Conservation (phyloP, 2,888 invertebrate species). For the Oligia strigilis region DNA sequence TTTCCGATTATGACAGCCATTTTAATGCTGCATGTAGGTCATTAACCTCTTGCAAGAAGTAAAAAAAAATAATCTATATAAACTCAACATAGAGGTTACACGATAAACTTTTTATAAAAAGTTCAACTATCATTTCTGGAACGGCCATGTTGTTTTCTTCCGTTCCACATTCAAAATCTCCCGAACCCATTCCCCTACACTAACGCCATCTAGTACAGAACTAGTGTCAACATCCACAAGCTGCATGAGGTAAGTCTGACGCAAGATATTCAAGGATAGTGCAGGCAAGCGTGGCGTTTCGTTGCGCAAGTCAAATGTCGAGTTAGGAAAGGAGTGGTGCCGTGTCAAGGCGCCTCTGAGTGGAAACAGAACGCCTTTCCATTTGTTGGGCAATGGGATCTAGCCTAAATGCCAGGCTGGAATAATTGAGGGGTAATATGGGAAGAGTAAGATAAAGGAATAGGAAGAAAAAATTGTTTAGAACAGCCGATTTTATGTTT, state of each 20-base stretch:
- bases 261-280: slow-evolving; percentile 73
- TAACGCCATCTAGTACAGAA: slow-evolving; percentile 64
- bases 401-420: slow-evolving; percentile 75
- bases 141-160: slow-evolving; percentile 23
- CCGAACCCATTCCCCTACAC: slow-evolving; percentile 17
- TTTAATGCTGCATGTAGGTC: slow-evolving; percentile 15
- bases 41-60: slow-evolving; percentile 25
- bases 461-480: not conserved
- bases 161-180: slow-evolving; percentile 25
- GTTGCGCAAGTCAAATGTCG: slow-evolving; percentile 82
- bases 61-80: not conserved
- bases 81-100: not conserved
- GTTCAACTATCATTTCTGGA: not conserved
- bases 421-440: slow-evolving; percentile 20
- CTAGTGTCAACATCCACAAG: slow-evolving; percentile 44
- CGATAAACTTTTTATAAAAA: not conserved
- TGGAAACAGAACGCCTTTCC: slow-evolving; percentile 79
- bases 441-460: not conserved
- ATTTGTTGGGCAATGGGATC: slow-evolving; percentile 83
- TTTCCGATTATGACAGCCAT: not conserved
- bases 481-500: not conserved
- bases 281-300: slow-evolving; percentile 67
- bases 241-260: slow-evolving; percentile 72
- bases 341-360: slow-evolving; percentile 79
- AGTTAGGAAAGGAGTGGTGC: slow-evolving; percentile 84